Percentiles rank a stretch among this genome's conserved stretches.
phyloP scores from a whole-genome alignment of 53 echinoderm and acorn worm species.

The Hippasteria phrygiana region DNA sequence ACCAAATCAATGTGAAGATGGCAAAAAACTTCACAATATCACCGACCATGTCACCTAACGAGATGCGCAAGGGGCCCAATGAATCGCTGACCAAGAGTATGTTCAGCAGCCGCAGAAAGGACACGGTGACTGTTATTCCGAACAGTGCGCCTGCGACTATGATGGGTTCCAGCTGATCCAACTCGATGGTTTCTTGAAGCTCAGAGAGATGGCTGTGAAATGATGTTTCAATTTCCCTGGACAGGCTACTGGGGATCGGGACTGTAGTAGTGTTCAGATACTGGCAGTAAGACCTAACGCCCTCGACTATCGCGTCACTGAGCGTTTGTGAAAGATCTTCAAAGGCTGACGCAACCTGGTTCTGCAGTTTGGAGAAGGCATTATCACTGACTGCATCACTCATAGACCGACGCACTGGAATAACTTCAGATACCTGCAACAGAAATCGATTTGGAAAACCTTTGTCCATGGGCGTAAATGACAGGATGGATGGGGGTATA shows the following conservation, averaged over 20 bases:
- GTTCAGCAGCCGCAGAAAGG: slow-evolving; percentile 78
- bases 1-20: slow-evolving; percentile 89
- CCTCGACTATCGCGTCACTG: neutral
- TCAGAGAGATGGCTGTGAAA: neutral
- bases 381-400: neutral
- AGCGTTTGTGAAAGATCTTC: neutral
- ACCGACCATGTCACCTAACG: slow-evolving; percentile 80
- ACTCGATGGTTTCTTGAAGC: slow-evolving; percentile 7
- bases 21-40: slow-evolving; percentile 86
- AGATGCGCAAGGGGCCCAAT: slow-evolving; percentile 91
- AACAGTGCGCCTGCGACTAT: slow-evolving; percentile 77
- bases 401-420: neutral
- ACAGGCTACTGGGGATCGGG: neutral
- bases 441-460: neutral
- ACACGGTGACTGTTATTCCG: slow-evolving; percentile 77
- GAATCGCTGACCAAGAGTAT: slow-evolving; percentile 75
- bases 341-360: neutral
- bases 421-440: neutral
- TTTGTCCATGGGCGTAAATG: too few relatives aligned
- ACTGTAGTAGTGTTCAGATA: neutral
- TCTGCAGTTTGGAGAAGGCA: neutral
- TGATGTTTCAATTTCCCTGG: neutral
- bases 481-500: too few relatives aligned
- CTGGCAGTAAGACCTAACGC: neutral
- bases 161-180: slow-evolving; percentile 56